Conservation (phyloP, 1,140 invertebrate species). For the Plectrocnemia conspersa region DNA sequence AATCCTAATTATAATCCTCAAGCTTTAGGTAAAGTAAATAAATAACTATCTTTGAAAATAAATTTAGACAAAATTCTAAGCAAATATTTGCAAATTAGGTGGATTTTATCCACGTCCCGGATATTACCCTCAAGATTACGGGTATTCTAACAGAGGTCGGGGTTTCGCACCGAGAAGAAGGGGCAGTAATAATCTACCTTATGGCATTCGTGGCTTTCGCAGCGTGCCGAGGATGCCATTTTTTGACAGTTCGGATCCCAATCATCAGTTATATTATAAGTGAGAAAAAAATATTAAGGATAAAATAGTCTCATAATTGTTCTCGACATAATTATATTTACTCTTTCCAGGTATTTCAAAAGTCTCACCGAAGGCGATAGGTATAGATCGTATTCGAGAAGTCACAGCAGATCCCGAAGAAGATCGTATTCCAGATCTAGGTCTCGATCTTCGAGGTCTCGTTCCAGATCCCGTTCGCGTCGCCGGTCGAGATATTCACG, state of each 20-base stretch:
- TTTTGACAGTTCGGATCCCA: constrained; percentile 46
- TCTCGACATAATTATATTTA: constrained; percentile 5
- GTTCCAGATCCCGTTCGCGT: constrained; percentile 37
- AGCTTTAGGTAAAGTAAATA: constrained; percentile 41
- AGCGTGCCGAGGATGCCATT: constrained; percentile 38
- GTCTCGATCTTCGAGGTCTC: constrained; percentile 37
- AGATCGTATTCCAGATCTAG: constrained; percentile 47
- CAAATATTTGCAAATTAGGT: constrained; percentile 2
- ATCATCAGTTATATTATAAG: constrained; percentile 45
- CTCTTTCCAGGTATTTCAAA: constrained; percentile 48
- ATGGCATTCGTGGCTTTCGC: constrained; percentile 5
- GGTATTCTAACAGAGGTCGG: constrained; percentile 14
- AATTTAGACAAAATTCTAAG: background rate
- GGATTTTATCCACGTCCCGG: constrained; percentile 23
- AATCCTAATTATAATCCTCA: constrained; percentile 40
- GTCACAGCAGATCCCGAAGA: constrained; percentile 40
- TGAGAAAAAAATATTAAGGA: constrained; percentile 37
- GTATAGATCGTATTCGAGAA: constrained; percentile 35
- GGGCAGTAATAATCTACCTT: constrained; percentile 3
- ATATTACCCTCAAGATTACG: constrained; percentile 38
- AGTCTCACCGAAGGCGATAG: constrained; percentile 44
- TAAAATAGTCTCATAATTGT: constrained; percentile 2
- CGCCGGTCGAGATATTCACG: constrained; percentile 29
- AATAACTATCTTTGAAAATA: background rate
- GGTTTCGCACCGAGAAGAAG: constrained; percentile 16